Base-by-base conservation (phyloP, 2,888 invertebrate species). In the Drosophila basisetae region DNA sequence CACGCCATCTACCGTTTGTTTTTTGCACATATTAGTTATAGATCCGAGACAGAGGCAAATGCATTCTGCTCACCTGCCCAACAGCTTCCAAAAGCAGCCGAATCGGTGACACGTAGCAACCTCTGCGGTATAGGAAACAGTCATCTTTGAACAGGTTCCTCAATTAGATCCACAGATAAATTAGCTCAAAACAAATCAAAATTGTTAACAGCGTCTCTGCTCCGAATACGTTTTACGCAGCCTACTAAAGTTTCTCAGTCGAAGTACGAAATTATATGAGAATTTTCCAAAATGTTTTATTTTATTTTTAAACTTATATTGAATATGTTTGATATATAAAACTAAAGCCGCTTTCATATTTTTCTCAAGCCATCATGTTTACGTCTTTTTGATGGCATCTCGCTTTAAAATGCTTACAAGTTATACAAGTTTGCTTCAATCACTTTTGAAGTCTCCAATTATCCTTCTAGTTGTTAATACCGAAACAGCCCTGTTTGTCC, bases 1-100 rank as follows among this genome's bases (percentile, higher is more conserved):
- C 98, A 80, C 96, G 95, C 98, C 98, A 98, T 95, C 98, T 98
- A 94, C 1, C 31, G 63, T 18, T 59, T 35, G 33, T 18, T 39
- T 53, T 1, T 4, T 16, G 16, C 6, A 30, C 7, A 16, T 4
- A 37, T 9, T 13, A 4, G 2, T 6, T 5, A 16, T 22, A 39
- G 13, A 41, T 33, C 1, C 7, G 5, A 7, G 10, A 6, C 22
- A 53, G 1, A 3, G 11, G 25, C 3, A 13, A 22, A 10, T 16
- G 2, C 6, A 11, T 50, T 30, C 0, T n/a, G 2, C 70, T 76
- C 73, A 90, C 92, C 91, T 90, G 61, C 59, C 74, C 65, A 92
- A 62, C 2, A 92, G 73, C 60, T 83, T 90, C 72, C 91, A 82
- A 53, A 92, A 92, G 64, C 92, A 91, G 18, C 92, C 92, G 28